These are phyloP conservation scores for Apostichopus californicus DNA, from an alignment of 35 echinoderm and acorn worm species.

Conservation along the genomic window DNA sequence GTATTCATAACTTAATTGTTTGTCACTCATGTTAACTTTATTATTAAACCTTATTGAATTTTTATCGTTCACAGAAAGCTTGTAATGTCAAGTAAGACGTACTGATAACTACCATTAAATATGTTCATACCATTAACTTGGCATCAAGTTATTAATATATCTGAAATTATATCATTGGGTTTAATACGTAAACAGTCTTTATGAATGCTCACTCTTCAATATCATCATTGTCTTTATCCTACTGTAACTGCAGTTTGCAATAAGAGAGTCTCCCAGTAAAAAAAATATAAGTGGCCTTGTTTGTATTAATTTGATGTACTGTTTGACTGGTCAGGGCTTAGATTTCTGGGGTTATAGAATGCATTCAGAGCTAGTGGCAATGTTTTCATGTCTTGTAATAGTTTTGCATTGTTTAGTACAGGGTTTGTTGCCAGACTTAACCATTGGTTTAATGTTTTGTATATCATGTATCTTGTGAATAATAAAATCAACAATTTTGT, in stretches of 20 bases:
- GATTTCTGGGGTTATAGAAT: neutral
- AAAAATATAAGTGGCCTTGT: neutral
- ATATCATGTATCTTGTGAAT: slow-evolving; percentile 23
- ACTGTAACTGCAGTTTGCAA: neutral
- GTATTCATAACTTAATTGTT: too few relatives aligned
- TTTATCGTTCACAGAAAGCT: too few relatives aligned
- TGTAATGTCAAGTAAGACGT: too few relatives aligned
- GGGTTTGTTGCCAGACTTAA: slow-evolving; percentile 12
- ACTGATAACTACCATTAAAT: too few relatives aligned
- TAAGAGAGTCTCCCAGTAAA: neutral
- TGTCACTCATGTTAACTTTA: too few relatives aligned
- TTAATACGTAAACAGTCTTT: too few relatives aligned
- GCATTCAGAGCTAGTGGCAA: neutral
- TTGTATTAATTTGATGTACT: neutral
- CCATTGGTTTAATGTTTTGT: slow-evolving; percentile 1
- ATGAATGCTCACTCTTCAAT: too few relatives aligned
- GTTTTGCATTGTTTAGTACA: neutral
- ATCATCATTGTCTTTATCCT: neutral
- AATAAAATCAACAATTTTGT: neutral
- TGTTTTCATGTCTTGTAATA: slow-evolving; percentile 16
- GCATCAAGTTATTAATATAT: too few relatives aligned
- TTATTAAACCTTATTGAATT: too few relatives aligned
- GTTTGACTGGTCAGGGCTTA: neutral
- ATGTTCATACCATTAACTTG: too few relatives aligned
- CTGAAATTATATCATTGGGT: too few relatives aligned